phyloP scores from a whole-genome alignment of 2,888 invertebrate species.

The Altica lythri region DNA sequence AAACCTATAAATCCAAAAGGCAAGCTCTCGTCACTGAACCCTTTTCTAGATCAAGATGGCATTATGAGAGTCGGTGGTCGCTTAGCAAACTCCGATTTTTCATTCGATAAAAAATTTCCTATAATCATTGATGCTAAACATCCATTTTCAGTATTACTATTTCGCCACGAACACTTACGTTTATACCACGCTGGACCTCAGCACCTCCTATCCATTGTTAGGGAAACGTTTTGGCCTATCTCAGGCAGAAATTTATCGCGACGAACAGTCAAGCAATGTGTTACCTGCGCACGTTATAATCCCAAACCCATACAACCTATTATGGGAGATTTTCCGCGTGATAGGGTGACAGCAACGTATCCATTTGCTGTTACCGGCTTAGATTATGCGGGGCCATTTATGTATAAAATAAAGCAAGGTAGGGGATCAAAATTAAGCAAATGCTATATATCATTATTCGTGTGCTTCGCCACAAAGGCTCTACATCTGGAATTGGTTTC shows the following conservation, averaged over 20 bases:
- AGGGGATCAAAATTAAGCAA: too few species aligned
- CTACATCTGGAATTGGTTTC: too few species aligned
- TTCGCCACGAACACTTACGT: background rate
- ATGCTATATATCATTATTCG: too few species aligned
- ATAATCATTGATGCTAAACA: background rate
- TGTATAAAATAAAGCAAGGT: too few species aligned
- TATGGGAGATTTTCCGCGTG: conserved; percentile 24
- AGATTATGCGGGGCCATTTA: conserved; percentile 25
- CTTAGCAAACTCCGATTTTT: background rate
- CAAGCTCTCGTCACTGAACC: too few species aligned
- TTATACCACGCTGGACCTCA: conserved; percentile 11
- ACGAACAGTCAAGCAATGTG: conserved; percentile 9
- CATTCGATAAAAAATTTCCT: background rate
- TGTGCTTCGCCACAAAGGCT: too few species aligned
- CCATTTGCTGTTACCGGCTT: conserved; percentile 14
- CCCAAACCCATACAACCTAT: conserved; percentile 7
- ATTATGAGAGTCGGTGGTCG: background rate
- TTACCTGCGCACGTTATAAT: conserved; percentile 13
- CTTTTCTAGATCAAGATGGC: background rate
- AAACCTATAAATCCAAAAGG: too few species aligned
- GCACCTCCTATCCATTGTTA: conserved; percentile 7
- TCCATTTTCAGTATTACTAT: background rate
- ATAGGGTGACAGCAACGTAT: background rate
- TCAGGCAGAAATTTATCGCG: conserved; percentile 12
- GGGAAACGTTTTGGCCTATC: conserved; percentile 14